Evolutionary conservation across 2,113 vertebrate species (phyloP), one percentile per base, ranked within the genome.

Genomic region (Dunckerocampus dactyliophorus): DNA sequence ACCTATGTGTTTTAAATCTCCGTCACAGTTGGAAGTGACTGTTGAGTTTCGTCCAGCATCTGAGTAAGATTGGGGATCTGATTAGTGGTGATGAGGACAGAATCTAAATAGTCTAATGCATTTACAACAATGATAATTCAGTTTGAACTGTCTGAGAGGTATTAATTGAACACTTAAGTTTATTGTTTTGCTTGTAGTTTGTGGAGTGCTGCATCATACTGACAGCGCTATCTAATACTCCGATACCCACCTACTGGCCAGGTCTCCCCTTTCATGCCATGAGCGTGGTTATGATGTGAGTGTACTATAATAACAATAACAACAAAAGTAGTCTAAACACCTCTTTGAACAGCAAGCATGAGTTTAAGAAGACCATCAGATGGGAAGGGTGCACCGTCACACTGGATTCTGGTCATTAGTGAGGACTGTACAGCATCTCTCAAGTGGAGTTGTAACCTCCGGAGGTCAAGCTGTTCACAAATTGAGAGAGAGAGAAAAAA

Each of bases 1-100:
- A 81, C 75, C 82, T 86, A 52, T 80, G 84, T 75, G 80, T 63
- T 82, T 79, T 76, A 89, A 90, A 83, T 84, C 79, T 82, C 49
- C 59, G 3, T 59, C 67, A 64, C 74, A 59, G 57, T 76, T 65
- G 54, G 73, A 55, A 81, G 63, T 77, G 80, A 81, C 78, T 77
- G 63, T 76, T 51, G 68, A 78, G 85, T 71, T 76, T 72, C 53
- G 67, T 64, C 65, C 72, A 71, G 65, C 59, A 58, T 70, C 67
- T 67, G 22, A 53, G 55, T 39, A 37, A 72, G 77, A 86, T 82
- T 56, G 53, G 17, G 59, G 51, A 47, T 28, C 65, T 69, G 76
- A 81, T 88, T 75, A 77, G 48, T 37, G 52, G 39, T 74, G 67
- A 71, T 70, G 68, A 74, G 62, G 58, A 71, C 74, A 59, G 62